Base-by-base conservation (phyloP, 2,888 invertebrate species). In the Lucinisca nassula region DNA sequence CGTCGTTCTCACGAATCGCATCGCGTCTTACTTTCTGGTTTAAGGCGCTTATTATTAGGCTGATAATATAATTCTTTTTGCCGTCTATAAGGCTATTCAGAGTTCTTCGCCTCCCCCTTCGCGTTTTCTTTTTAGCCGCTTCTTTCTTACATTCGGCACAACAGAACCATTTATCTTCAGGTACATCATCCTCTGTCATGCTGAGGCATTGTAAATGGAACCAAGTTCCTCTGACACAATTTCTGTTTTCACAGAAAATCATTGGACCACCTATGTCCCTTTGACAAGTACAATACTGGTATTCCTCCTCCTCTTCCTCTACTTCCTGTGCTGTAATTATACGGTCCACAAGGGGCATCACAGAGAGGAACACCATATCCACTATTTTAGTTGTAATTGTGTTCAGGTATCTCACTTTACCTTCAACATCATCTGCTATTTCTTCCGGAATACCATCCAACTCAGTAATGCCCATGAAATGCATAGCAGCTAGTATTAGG, bases 1-100 rank as follows among this genome's bases (percentile, higher is more conserved):
- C 86, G 84, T 90, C 79, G 51, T 80, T 83, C 73, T 88, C 88
- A 51, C 83, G 40, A 14, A 88, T 51, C 0, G 90, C 88, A 75
- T 86, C 86, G 30, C 72, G 72, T 24, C 85, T 6, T 6, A 70
- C 81, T 55, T 55, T 72, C 8, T 86, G 72, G 6, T 72, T 40
- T 4, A 88, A 51, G 0, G 86, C 81, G 14, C 37, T 51, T 85
- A 83, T 79, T 49, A 87, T 79, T 17, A 82, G 17, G 21, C 17
- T n/a, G 8, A 14, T 58, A 12, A 38, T 78, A 8, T 58, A 38
- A 0, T 61, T 21, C 0, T 37, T 12, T 78, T 38, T 58, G n/a
- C 21, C 17, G n/a, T 79, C 49, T 12, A 38, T 51, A 24, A 75
- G n/a, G 6, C 14, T 40, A 45, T 4, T n/a, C 1, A 24, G n/a